These are phyloP conservation scores for Plectrocnemia conspersa DNA, from an alignment of 1,140 invertebrate genomes.

Conservation along the genomic window DNA sequence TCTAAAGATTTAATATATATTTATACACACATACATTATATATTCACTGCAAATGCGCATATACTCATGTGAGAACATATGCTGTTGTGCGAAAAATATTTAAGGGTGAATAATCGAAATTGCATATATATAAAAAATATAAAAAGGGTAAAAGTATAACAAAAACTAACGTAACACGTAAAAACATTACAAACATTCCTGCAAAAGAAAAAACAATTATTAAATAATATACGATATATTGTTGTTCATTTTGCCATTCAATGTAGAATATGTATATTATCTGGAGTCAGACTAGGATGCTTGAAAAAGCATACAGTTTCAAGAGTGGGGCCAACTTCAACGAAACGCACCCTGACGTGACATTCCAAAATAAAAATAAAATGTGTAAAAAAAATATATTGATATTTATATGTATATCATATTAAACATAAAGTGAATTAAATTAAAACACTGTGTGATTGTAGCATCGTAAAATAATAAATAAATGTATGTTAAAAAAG, in stretches of 20 bases:
- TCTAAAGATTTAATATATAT: constrained; percentile 18
- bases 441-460: too few relatives aligned
- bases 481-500: too few relatives aligned
- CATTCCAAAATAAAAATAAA: constrained; percentile 25
- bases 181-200: constrained; percentile 35
- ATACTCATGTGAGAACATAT: too few relatives aligned
- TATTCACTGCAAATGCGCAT: too few relatives aligned
- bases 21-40: constrained; percentile 13
- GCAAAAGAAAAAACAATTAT: constrained; percentile 31
- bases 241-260: too few relatives aligned
- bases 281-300: not conserved
- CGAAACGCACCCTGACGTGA: constrained; percentile 32
- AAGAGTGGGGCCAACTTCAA: constrained; percentile 34
- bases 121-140: constrained; percentile 12
- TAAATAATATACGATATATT: too few relatives aligned
- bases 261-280: constrained; percentile 30
- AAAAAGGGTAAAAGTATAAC: constrained; percentile 5
- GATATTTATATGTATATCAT: too few relatives aligned
- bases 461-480: too few relatives aligned
- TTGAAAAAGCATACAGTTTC: constrained; percentile 20
- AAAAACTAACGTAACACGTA: constrained; percentile 21
- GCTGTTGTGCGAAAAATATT: too few relatives aligned
- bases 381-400: constrained; percentile 10
- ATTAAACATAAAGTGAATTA: too few relatives aligned
- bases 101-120: constrained; percentile 17